Percentiles rank a stretch among this genome's conserved stretches.
phyloP scores from a whole-genome alignment of 2,113 vertebrate genomes.

The Melanotaenia duboulayi region DNA sequence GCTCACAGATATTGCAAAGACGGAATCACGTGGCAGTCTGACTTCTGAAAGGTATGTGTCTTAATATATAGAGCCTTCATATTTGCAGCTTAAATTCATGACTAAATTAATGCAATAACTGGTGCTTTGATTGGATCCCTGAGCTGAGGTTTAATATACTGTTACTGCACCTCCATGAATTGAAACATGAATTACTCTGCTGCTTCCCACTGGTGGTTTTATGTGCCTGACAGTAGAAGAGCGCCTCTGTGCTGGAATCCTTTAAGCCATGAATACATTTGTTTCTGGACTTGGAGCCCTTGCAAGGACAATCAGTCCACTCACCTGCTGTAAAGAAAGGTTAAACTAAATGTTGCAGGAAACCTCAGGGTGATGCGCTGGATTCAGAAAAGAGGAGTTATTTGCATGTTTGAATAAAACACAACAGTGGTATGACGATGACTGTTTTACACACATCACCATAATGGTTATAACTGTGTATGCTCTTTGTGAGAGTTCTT shows the following conservation, averaged over 20 bases:
- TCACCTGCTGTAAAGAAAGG: constrained; percentile 31
- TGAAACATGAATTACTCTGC: neutral
- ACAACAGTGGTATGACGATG: neutral
- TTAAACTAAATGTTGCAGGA: constrained; percentile 45
- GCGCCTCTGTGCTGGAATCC: constrained; percentile 1
- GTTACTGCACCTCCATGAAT: neutral
- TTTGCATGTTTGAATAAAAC: neutral
- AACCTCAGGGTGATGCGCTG: constrained; percentile 22
- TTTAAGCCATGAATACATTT: constrained; percentile 13
- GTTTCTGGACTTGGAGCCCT: neutral
- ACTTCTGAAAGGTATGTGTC: too few relatives aligned
- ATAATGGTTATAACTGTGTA: too few relatives aligned
- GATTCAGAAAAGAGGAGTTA: constrained; percentile 6
- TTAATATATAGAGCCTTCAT: too few relatives aligned
- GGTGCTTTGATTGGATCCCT: too few relatives aligned
- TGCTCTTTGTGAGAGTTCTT: neutral
- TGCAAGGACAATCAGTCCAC: constrained; percentile 20
- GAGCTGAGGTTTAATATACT: neutral
- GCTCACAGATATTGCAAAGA: neutral
- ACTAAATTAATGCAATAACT: neutral
- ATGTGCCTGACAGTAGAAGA: neutral
- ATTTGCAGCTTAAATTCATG: neutral
- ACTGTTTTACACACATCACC: neutral
- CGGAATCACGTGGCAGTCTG: too few relatives aligned
- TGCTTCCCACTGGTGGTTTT: neutral